phyloP scores from a whole-genome alignment of 2,888 invertebrate genomes.

The Muscina levida region DNA sequence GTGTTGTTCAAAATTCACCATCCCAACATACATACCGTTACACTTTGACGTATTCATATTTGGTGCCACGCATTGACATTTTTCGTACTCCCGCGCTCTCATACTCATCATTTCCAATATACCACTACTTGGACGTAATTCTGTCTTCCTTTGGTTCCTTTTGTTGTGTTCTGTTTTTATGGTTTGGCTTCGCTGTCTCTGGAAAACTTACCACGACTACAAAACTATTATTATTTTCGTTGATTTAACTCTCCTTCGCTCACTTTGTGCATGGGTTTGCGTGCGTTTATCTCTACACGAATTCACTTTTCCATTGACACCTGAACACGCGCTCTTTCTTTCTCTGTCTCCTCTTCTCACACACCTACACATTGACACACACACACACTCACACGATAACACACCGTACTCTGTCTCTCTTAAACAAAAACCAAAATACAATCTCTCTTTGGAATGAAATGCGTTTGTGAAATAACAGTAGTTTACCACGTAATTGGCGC shows the following conservation, averaged over 20 bases:
- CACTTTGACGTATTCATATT: background rate
- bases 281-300: slow-evolving; percentile 40
- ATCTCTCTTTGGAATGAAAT: slow-evolving; percentile 5
- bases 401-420: slow-evolving; percentile 25
- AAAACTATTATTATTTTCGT: no score
- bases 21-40: background rate
- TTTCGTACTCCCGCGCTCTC: slow-evolving; percentile 39
- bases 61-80: slow-evolving; percentile 23
- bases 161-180: slow-evolving; percentile 23
- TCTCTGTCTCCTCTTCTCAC: slow-evolving; percentile 5
- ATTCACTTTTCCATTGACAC: slow-evolving; percentile 1
- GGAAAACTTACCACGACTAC: slow-evolving; percentile 1
- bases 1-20: background rate
- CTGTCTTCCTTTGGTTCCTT: slow-evolving; percentile 38
- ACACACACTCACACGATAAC: slow-evolving; percentile 31
- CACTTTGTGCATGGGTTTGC: slow-evolving; percentile 30
- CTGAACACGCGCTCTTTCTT: background rate
- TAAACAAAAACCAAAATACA: slow-evolving; percentile 30
- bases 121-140: slow-evolving; percentile 56
- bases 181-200: slow-evolving; percentile 22
- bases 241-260: slow-evolving; percentile 5
- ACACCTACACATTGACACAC: slow-evolving; percentile 16
- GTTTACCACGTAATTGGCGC: slow-evolving; percentile 79
- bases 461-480: slow-evolving; percentile 66
- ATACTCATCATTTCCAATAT: slow-evolving; percentile 29